phyloP scores from a whole-genome alignment of 2,797 vertebrate species.

The Sebastes aleutianus region DNA sequence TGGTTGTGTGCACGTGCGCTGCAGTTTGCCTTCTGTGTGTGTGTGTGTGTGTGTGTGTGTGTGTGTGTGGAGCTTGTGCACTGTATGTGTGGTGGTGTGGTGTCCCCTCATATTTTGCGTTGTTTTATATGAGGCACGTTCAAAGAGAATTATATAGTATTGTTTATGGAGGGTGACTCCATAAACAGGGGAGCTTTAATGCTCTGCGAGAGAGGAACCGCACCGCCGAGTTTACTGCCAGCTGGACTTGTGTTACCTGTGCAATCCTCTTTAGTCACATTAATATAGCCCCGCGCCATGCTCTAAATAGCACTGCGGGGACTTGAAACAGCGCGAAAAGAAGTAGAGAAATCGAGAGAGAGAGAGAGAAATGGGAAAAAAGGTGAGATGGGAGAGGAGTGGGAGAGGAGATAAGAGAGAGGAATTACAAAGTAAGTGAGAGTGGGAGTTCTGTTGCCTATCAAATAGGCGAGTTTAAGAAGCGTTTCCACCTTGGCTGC shows the following conservation, averaged over 20 bases:
- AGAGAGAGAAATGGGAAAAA: constrained; percentile 15
- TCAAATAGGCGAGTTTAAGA: constrained; percentile 63
- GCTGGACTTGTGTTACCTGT: constrained; percentile 71
- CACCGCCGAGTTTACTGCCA: constrained; percentile 46
- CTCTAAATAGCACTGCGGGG: constrained; percentile 60
- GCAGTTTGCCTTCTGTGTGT: constrained; percentile 25
- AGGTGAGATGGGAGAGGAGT: constrained; percentile 64
- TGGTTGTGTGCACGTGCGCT: constrained; percentile 20
- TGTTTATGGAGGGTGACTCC: constrained; percentile 69
- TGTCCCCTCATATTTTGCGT: constrained; percentile 63
- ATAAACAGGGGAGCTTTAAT: constrained; percentile 64
- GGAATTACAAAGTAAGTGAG: constrained; percentile 66
- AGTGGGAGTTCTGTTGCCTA: constrained; percentile 68
- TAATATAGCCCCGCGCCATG: constrained; percentile 53
- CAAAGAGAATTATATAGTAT: constrained; percentile 77
- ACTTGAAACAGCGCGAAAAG: constrained; percentile 41
- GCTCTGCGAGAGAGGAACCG: constrained; percentile 37
- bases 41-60: constrained; percentile 8
- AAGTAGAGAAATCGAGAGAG: constrained; percentile 16
- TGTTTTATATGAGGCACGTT: constrained; percentile 64
- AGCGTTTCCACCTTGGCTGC: constrained; percentile 65
- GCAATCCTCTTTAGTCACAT: constrained; percentile 69
- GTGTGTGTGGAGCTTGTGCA: background rate
- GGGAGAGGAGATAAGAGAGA: constrained; percentile 70
- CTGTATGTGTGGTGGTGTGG: background rate